Percentiles rank a stretch among this genome's conserved stretches.
Conservation (phyloP, 2,113 vertebrate species). For the Poicephalus meyeri region DNA sequence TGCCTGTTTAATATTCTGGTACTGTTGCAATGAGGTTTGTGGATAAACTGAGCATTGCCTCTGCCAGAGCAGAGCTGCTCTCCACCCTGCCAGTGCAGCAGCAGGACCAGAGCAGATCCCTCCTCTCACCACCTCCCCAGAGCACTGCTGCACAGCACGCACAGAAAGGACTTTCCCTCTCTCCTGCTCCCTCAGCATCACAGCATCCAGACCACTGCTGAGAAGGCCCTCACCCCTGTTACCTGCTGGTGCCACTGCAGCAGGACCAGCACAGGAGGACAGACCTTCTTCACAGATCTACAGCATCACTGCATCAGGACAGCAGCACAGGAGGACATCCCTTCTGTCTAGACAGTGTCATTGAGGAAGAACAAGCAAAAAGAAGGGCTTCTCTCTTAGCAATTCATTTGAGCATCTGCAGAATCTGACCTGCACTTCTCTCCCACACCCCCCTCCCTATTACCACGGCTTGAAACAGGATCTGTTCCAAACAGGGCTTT, state of each 20-base stretch:
- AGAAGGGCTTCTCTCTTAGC: not conserved
- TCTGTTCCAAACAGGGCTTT: not conserved
- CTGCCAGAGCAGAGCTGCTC: constrained; percentile 15
- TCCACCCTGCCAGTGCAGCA: constrained; percentile 4
- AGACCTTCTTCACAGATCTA: not conserved
- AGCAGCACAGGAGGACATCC: not conserved
- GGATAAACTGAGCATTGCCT: not conserved
- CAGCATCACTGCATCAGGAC: not conserved
- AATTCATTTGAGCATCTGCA: not conserved
- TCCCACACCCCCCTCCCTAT: not conserved
- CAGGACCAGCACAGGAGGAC: not conserved
- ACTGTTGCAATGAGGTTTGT: constrained; percentile 35
- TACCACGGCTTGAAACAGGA: not conserved
- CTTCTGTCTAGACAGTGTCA: not conserved
- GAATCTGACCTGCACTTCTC: not conserved
- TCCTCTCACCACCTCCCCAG: not conserved
- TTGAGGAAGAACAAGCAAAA: constrained; percentile 14
- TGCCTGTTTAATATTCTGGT: constrained; percentile 57
- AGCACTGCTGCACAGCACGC: not conserved
- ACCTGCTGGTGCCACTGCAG: not conserved
- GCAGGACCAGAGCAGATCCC: not conserved
- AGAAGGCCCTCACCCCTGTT: not conserved
- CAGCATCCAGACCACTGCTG: not conserved
- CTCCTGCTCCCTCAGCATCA: not conserved
- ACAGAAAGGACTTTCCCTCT: not conserved